Percentiles rank a stretch among this genome's conserved stretches.
Evolutionary conservation across 2,113 vertebrate species (phyloP).

Genomic region (Sapayoa aenigma): DNA sequence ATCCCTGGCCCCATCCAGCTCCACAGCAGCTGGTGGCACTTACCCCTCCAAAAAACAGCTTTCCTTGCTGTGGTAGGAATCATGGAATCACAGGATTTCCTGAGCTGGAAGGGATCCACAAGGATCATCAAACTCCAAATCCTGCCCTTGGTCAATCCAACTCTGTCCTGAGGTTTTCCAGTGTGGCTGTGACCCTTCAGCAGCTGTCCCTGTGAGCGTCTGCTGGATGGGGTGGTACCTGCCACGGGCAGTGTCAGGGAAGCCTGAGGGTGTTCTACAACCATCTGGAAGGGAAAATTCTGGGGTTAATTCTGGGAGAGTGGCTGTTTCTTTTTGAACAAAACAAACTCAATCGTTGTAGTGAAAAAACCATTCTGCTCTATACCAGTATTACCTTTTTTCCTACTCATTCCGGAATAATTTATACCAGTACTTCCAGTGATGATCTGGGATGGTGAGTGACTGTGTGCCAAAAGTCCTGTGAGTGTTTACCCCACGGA

Average conservation of each 20-base stretch:
- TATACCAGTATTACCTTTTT: accelerated
- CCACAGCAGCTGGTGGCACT: accelerated
- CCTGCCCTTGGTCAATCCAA: not conserved
- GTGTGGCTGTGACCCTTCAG: accelerated
- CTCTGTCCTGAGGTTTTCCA: not conserved
- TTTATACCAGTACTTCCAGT: accelerated
- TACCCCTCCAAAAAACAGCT: not conserved
- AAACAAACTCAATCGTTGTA: accelerated
- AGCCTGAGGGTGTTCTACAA: accelerated
- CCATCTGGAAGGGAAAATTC: not conserved
- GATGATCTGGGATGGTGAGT: not conserved
- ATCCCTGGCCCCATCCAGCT: no score
- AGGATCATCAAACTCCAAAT: not conserved
- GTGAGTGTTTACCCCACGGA: not conserved
- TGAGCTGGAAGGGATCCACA: not conserved
- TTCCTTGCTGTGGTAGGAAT: accelerated
- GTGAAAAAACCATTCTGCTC: no score
- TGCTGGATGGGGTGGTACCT: not conserved
- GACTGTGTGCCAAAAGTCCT: not conserved
- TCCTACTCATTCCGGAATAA: not conserved
- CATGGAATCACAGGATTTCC: not conserved
- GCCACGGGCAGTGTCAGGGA: accelerated
- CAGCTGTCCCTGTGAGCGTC: accelerated
- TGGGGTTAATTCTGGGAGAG: not conserved
- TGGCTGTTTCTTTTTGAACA: not conserved